These are phyloP conservation scores for Phyllostomus hastatus DNA, from an alignment of 2,113 vertebrate genomes.

Conservation along the genomic window DNA sequence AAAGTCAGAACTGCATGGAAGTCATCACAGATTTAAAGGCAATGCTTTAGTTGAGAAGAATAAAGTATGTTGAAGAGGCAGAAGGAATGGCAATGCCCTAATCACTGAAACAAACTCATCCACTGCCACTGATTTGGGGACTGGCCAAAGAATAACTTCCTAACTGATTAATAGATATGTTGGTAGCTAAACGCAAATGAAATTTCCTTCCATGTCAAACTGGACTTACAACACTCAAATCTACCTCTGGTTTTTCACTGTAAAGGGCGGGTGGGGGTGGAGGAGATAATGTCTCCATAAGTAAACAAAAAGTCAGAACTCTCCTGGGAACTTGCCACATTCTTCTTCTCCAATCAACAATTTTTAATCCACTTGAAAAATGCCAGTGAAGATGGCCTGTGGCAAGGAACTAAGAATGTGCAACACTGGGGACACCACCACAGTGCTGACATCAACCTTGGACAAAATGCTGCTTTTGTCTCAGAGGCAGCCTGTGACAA, in stretches of 20 bases:
- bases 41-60: background rate
- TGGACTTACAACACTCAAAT: conserved; percentile 26
- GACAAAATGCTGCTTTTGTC: conserved; percentile 73
- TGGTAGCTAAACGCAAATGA: conserved; percentile 42
- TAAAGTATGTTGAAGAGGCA: background rate
- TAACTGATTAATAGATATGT: conserved; percentile 43
- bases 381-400: background rate
- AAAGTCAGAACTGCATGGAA: conserved; percentile 23
- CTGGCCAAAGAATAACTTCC: conserved; percentile 19
- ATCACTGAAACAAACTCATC: background rate
- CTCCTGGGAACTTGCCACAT: conserved; percentile 32
- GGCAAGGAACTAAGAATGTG: conserved; percentile 21
- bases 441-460: conserved; percentile 19
- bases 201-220: conserved; percentile 39
- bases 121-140: background rate
- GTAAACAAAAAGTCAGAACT: conserved; percentile 39
- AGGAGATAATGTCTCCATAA: background rate
- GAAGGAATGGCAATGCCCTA: background rate
- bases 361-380: conserved; percentile 47
- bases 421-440: conserved; percentile 23
- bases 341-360: conserved; percentile 45
- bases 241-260: conserved; percentile 2
- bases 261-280: background rate
- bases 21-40: background rate
- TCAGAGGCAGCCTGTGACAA: conserved; percentile 48